Conservation (phyloP, 2,113 vertebrate genomes). For the Zosterops hypoxanthus region DNA sequence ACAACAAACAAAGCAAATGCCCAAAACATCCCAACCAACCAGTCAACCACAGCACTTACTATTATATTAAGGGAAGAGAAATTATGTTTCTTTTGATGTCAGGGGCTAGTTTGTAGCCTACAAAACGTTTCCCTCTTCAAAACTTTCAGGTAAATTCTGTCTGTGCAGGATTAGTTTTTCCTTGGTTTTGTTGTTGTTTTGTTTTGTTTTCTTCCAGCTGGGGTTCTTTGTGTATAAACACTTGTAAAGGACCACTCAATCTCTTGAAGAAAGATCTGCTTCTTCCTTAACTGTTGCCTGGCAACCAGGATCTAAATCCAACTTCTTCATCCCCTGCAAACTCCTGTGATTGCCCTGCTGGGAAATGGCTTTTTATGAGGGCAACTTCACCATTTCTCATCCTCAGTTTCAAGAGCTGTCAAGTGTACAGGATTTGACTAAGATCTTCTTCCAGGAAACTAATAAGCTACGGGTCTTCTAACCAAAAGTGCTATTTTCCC, state of each 20-base stretch:
- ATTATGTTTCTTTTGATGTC: neutral
- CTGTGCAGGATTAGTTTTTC: neutral
- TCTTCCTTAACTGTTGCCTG: constrained; percentile 13
- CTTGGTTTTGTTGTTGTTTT: neutral
- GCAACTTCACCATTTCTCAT: neutral
- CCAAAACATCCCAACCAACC: neutral
- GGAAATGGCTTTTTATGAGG: neutral
- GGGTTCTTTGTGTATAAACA: neutral
- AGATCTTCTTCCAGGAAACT: neutral
- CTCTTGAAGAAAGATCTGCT: neutral
- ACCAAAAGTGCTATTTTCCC: neutral
- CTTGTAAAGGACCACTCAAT: neutral
- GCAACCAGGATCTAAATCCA: neutral
- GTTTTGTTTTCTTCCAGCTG: neutral
- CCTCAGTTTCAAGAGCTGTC: neutral
- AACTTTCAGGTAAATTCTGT: neutral
- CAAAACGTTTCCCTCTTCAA: neutral
- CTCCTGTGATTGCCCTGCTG: neutral
- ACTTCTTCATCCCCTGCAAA: neutral
- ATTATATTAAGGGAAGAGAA: neutral
- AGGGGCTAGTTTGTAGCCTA: neutral
- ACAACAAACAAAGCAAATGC: neutral
- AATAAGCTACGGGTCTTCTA: neutral
- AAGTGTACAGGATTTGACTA: neutral
- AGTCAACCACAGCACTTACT: neutral